Evolutionary conservation across 2,113 vertebrate genomes (phyloP).

Genomic region (Megalops atlanticus): DNA sequence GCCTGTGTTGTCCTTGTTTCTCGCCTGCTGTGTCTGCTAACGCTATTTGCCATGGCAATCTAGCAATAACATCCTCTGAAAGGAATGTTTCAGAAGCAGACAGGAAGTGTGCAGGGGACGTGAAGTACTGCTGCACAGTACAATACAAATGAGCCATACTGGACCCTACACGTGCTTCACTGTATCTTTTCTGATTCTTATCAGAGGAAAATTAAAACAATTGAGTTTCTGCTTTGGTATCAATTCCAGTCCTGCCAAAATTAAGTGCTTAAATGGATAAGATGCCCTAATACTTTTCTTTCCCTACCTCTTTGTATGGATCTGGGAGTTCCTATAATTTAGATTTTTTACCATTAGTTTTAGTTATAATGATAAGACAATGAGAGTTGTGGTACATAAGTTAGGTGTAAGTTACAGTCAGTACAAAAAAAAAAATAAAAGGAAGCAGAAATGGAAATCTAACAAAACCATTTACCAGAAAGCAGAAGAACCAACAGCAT

Average conservation of each 20-base stretch:
- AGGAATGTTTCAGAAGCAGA: neutral
- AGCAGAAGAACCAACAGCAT: neutral
- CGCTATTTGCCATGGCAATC: neutral
- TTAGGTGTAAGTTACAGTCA: too few relatives aligned
- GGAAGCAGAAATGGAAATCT: neutral
- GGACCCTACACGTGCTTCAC: neutral
- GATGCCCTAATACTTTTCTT: too few relatives aligned
- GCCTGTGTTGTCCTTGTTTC: neutral
- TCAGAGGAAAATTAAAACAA: too few relatives aligned
- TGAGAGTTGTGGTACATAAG: too few relatives aligned
- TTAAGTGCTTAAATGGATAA: too few relatives aligned
- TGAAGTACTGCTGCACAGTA: neutral
- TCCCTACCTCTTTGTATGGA: neutral
- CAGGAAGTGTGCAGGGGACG: neutral
- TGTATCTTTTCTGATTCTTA: neutral
- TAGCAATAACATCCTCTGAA: slow-evolving; percentile 15
- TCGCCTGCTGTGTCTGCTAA: neutral
- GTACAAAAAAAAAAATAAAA: too few relatives aligned
- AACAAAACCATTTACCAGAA: neutral
- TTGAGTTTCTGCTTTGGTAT: too few relatives aligned
- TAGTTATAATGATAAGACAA: too few relatives aligned
- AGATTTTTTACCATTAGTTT: neutral
- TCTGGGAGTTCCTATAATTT: neutral
- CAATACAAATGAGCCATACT: neutral
- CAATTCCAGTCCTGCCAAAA: too few relatives aligned